Conservation (phyloP, 2,113 vertebrate species). For the Notiomystis cincta region DNA sequence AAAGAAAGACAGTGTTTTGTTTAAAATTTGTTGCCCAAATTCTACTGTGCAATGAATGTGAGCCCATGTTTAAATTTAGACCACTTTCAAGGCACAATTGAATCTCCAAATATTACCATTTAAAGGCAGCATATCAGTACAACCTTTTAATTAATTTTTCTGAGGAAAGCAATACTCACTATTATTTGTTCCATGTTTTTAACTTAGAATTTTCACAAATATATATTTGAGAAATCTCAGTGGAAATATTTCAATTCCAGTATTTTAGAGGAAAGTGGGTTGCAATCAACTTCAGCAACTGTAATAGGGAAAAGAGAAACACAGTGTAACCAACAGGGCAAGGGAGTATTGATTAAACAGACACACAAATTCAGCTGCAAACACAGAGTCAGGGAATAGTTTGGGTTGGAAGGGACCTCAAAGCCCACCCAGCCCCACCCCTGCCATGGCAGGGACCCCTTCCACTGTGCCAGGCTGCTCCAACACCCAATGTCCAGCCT, state of each 20-base stretch:
- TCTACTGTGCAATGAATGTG: not conserved
- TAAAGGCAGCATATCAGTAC: not conserved
- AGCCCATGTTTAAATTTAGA: not conserved
- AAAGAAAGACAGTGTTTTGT: not conserved
- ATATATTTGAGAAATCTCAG: not conserved
- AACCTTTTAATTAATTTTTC: not conserved
- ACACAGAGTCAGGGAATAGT: not conserved
- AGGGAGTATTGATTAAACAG: not conserved
- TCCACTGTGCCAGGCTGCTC: not conserved
- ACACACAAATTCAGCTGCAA: not conserved
- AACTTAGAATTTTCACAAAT: not conserved
- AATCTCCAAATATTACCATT: not conserved
- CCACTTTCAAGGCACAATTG: not conserved
- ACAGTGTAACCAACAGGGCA: not conserved
- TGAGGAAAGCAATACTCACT: not conserved
- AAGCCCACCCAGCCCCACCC: fast-evolving
- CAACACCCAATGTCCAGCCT: not conserved
- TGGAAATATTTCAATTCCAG: not conserved
- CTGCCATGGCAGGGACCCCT: not conserved
- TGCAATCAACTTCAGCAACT: not conserved
- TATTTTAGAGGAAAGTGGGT: not conserved
- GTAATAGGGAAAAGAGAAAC: not conserved
- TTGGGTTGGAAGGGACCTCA: fast-evolving
- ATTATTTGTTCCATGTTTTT: not conserved
- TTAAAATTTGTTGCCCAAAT: not conserved